Evolutionary conservation across 1,140 invertebrate species (phyloP), one percentile per base, ranked within the genome.

Genomic region (Microplitis demolitor): DNA sequence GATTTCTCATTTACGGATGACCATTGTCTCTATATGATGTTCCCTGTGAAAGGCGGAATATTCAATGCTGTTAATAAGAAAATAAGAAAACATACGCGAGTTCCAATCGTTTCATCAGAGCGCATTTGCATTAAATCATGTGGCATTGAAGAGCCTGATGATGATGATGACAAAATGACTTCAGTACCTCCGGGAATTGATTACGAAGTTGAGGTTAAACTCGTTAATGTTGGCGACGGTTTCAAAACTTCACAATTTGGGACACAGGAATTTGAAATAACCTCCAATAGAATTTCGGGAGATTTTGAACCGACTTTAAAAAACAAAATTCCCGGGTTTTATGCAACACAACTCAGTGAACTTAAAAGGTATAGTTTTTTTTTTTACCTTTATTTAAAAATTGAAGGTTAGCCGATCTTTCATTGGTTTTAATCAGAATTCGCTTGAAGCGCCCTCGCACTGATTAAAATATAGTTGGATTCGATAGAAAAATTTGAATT

Each of bases 21-120:
- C 4, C 88, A 93, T 62, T 98, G 96, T 82, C 85, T 95, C 3
- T 97, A 96, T 85, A 90, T 98, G 82, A 93, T 97, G 89, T 98
- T 96, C 88, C 93, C 95, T 1, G 90, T 94, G 0, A 91, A 93
- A 81, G 96, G 96, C 6, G 96, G 96, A 3, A 88, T 84, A 4
- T 96, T 94, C 83, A 92, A 97, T 83, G 87, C 92, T 13, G 93
- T 95, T 9, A 95, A 92, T 82, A 97, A 96, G 83, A 93, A 93
- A 78, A 96, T 96, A 51, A 88, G 91, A 66, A 96, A 96, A 78
- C 97, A 98, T 82, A 89, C 92, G 60, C 84, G 85, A 2, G 90
- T 91, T 2, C 96, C 96, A 0, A 87, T 91, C n/a, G 87, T 97
- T 11, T 96, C 95, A 0, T 85, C 92, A 0, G 88, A 94, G 63